Conservation (phyloP, 2,888 invertebrate genomes). For the Eristalis tenax region DNA sequence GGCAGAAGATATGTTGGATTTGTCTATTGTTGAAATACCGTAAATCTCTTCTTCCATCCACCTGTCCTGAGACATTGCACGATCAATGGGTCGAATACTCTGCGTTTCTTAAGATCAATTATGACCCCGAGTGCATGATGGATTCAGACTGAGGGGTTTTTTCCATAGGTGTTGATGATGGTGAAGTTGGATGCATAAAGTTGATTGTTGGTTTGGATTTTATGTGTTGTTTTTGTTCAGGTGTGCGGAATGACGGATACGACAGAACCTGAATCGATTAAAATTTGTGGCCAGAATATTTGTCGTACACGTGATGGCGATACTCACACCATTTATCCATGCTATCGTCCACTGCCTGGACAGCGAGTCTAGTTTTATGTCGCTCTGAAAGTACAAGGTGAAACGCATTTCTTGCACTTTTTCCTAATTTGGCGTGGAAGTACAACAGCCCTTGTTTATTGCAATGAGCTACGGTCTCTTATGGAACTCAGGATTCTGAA, state of each 20-base stretch:
- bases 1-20: too few relatives aligned
- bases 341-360: not conserved
- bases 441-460: too few relatives aligned
- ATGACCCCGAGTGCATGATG: not conserved
- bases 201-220: not conserved
- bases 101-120: not conserved
- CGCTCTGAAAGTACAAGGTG: too few relatives aligned
- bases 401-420: too few relatives aligned
- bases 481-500: too few relatives aligned
- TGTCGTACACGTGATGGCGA: not conserved
- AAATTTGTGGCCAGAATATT: not conserved
- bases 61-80: too few relatives aligned
- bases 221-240: not conserved
- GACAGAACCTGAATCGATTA: not conserved
- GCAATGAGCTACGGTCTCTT: too few relatives aligned
- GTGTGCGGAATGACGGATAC: not conserved
- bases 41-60: too few relatives aligned
- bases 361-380: too few relatives aligned
- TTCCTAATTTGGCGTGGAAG: too few relatives aligned
- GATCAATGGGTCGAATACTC: not conserved
- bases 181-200: not conserved
- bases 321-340: not conserved
- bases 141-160: not conserved
- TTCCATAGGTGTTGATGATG: not conserved
- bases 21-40: too few relatives aligned